Percentiles rank a stretch among this genome's conserved stretches.
Conservation (phyloP, 1,140 invertebrate species). For the Spodoptera litura region DNA sequence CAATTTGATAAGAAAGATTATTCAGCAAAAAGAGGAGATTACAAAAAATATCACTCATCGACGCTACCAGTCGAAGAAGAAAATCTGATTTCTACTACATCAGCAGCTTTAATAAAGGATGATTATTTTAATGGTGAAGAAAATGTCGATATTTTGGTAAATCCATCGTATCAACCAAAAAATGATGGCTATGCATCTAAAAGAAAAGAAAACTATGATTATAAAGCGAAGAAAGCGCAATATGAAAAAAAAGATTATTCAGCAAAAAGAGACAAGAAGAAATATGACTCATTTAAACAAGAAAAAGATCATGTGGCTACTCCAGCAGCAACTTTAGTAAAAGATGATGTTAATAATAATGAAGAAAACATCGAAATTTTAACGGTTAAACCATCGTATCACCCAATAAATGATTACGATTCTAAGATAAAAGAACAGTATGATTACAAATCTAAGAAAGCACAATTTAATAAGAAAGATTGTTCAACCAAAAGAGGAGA, state of each 20-base stretch:
- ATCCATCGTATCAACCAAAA: neutral
- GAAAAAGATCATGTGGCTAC: neutral
- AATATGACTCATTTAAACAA: neutral
- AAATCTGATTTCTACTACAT: neutral
- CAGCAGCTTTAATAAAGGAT: too few relatives aligned
- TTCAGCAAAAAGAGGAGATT: conserved; percentile 48
- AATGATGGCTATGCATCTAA: conserved; percentile 8
- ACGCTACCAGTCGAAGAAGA: neutral
- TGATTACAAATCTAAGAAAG: conserved; percentile 34
- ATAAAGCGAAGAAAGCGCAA: conserved; percentile 25
- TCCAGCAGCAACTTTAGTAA: too few relatives aligned
- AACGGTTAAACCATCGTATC: too few relatives aligned
- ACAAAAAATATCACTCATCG: conserved; percentile 16
- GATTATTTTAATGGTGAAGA: neutral
- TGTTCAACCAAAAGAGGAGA: conserved; percentile 53
- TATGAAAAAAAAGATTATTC: conserved; percentile 51
- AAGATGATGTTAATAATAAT: too few relatives aligned
- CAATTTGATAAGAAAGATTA: conserved; percentile 51
- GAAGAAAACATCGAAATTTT: too few relatives aligned
- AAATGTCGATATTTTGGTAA: neutral
- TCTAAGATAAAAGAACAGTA: conserved; percentile 18
- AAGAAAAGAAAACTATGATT: conserved; percentile 12
- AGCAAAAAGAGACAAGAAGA: conserved; percentile 46
- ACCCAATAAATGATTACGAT: neutral
- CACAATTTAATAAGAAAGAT: conserved; percentile 42